Evolutionary conservation across 2,888 invertebrate genomes (phyloP).

Genomic region (Listrodromus nycthemerus): DNA sequence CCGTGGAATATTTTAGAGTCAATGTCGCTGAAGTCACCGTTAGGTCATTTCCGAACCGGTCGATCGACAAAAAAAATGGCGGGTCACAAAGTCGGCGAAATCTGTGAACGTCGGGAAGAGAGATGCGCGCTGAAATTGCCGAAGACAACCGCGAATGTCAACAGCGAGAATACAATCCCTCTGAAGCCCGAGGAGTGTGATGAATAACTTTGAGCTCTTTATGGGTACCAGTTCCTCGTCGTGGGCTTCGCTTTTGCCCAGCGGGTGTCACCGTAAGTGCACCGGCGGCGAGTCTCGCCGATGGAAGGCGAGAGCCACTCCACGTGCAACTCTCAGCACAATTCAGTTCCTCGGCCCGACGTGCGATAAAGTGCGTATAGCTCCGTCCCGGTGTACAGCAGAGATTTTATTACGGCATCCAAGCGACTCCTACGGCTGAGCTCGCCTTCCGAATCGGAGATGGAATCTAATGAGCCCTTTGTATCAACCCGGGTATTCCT

Average conservation of each 20-base stretch:
- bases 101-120: not conserved
- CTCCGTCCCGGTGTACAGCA: slow-evolving; percentile 5
- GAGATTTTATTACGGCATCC: slow-evolving; percentile 33
- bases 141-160: slow-evolving; percentile 44
- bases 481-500: slow-evolving; percentile 18
- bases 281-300: slow-evolving; percentile 17
- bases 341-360: not conserved
- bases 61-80: not conserved
- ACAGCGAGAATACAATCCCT: slow-evolving; percentile 47
- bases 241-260: slow-evolving; percentile 37
- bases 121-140: slow-evolving; percentile 41
- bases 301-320: slow-evolving; percentile 9
- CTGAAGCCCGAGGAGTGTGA: slow-evolving; percentile 30
- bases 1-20: too few species aligned
- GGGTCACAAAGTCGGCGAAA: too few species aligned
- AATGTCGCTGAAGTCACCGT: too few species aligned
- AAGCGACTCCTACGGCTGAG: slow-evolving; percentile 5
- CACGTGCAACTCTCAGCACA: not conserved
- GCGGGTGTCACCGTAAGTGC: slow-evolving; percentile 55
- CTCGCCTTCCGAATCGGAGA: slow-evolving; percentile 9
- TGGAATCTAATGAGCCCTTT: slow-evolving; percentile 49
- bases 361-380: not conserved
- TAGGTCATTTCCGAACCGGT: too few species aligned
- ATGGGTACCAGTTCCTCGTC: slow-evolving; percentile 20
- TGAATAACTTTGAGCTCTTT: slow-evolving; percentile 59